Base-by-base conservation (phyloP, 2,888 invertebrate species). In the Spisula solida region DNA sequence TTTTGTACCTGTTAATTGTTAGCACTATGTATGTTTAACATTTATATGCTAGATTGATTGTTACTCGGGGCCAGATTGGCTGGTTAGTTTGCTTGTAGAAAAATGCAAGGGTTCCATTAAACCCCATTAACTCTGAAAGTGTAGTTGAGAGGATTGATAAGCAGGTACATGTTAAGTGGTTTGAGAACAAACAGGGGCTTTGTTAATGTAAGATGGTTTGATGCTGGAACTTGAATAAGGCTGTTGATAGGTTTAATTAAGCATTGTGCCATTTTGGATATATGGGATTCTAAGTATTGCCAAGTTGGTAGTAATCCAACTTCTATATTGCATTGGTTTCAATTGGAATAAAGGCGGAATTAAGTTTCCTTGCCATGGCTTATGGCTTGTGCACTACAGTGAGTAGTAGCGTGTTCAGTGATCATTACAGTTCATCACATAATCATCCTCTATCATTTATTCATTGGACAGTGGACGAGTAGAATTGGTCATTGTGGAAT, bases 71-170 rank as follows among this genome's bases (percentile, higher is more conserved):
- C 25, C 6, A 31, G 75, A 34, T 14, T 14, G 31, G 31, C 25
- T 12, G 6, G 10, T 18, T 10, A 34, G 31, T 75, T 34, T 75
- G 75, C 75, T 75, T 83, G 83, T 56, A 83, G 16, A 34, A 51
- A 41, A 80, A 80, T n/a, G 0, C 60, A 41, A 48, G 85, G 55
- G 70, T 75, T 41, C 34, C 81, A 56, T 60, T 56, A 75, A 84
- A 56, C 88, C 86, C 90, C 86, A 79, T 31, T 75, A 75, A 86
- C 86, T 88, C 88, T 86, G 81, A 86, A 88, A 79, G 90, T 90
- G 90, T 81, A 81, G 87, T 88, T 86, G 81, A 56, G 48, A 56
- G 78, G 81, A 83, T 66, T 75, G 75, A 31, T 4, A 8, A 18
- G 75, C 75, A 14, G 75, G 75, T 75, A 75, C 75, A 31, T 41